These are phyloP conservation scores for Rana temporaria DNA, from an alignment of 2,113 vertebrate species.

Conservation along the genomic window DNA sequence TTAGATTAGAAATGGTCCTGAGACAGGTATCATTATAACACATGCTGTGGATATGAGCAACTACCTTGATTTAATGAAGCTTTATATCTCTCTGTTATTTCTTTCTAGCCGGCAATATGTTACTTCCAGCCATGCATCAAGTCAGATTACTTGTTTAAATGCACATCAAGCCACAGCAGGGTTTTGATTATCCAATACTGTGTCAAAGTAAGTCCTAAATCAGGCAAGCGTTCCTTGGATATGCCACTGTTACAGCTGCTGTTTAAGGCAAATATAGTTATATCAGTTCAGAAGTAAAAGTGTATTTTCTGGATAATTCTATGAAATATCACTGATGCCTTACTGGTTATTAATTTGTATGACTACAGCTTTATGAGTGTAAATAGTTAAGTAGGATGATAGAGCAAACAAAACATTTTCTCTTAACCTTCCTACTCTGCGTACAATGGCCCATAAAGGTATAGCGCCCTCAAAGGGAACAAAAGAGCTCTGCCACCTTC, in stretches of 20 bases:
- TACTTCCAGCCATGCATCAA: constrained; percentile 23
- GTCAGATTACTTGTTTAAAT: constrained; percentile 45
- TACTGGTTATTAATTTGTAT: too few relatives aligned
- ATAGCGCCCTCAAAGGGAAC: too few relatives aligned
- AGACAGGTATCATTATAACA: constrained; percentile 40
- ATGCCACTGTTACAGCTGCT: not conserved
- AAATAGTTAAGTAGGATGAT: not conserved
- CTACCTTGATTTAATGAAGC: constrained; percentile 40
- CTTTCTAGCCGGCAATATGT: constrained; percentile 4
- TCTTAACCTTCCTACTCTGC: too few relatives aligned
- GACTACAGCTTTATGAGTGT: too few relatives aligned
- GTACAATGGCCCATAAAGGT: too few relatives aligned
- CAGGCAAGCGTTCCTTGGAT: not conserved
- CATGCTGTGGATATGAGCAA: constrained; percentile 29
- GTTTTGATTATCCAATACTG: constrained; percentile 42
- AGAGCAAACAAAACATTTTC: too few relatives aligned
- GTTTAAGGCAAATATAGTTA: not conserved
- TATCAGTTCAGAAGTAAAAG: not conserved
- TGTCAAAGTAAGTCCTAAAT: constrained; percentile 23
- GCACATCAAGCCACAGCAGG: constrained; percentile 45
- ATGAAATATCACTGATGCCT: too few relatives aligned
- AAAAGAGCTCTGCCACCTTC: too few relatives aligned
- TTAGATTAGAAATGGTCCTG: constrained; percentile 17
- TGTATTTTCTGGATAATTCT: not conserved
- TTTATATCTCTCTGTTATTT: constrained; percentile 30